Percentiles rank a stretch among this genome's conserved stretches.
Evolutionary conservation across 2,888 invertebrate species (phyloP).

Genomic region (Drosophila tripunctata): DNA sequence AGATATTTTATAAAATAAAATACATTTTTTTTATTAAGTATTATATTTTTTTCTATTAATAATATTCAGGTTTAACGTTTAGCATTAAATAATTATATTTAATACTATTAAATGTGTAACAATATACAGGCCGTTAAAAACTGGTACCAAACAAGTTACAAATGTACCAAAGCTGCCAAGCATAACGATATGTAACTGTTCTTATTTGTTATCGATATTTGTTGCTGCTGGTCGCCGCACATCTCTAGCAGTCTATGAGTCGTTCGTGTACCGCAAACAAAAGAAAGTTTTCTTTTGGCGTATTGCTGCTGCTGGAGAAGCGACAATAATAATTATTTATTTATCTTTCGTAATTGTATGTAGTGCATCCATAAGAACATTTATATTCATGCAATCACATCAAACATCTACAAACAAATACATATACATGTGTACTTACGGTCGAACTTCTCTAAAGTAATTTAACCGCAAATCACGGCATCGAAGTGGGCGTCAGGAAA

Average conservation of each 20-base stretch:
- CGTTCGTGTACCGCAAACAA: slow-evolving; percentile 40
- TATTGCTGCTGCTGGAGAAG: slow-evolving; percentile 5
- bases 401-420: too few relatives aligned
- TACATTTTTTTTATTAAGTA: too few relatives aligned
- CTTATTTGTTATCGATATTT: slow-evolving; percentile 13
- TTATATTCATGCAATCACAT: slow-evolving; percentile 18
- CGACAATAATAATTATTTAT: slow-evolving; percentile 5
- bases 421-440: slow-evolving; percentile 44
- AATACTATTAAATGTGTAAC: too few relatives aligned
- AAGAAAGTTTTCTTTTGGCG: slow-evolving; percentile 38
- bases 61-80: too few relatives aligned
- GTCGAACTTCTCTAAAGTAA: slow-evolving; percentile 46
- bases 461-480: slow-evolving; percentile 59
- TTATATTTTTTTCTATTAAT: too few relatives aligned
- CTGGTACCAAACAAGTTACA: too few relatives aligned
- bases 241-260: slow-evolving; percentile 45
- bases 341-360: slow-evolving; percentile 42
- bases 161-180: too few relatives aligned
- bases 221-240: background rate
- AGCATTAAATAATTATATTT: too few relatives aligned
- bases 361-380: slow-evolving; percentile 25
- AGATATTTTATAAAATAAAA: too few relatives aligned
- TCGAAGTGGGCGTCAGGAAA: slow-evolving; percentile 53
- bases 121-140: too few relatives aligned
- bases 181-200: too few relatives aligned